Evolutionary conservation across 1,140 invertebrate genomes (phyloP).

Genomic region (Whitmania pigra): DNA sequence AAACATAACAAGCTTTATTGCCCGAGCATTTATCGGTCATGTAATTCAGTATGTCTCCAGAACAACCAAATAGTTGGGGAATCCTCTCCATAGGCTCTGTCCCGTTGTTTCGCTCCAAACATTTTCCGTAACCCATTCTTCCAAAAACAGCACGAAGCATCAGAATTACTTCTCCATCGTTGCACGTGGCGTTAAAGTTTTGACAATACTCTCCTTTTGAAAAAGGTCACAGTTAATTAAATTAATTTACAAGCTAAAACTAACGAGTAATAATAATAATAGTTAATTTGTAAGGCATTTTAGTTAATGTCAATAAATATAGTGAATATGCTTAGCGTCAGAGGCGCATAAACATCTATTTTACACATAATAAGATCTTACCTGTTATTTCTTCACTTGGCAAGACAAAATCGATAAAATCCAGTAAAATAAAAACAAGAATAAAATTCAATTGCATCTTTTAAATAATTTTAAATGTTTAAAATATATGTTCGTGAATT

Average conservation of each 20-base stretch:
- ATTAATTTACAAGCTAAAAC: background rate
- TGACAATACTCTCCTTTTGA: background rate
- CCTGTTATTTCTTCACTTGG: background rate
- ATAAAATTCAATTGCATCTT: too few species aligned
- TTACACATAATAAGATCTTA: background rate
- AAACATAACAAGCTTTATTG: background rate
- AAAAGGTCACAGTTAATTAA: too few species aligned
- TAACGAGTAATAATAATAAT: too few species aligned
- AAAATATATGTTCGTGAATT: too few species aligned
- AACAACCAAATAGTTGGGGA: background rate
- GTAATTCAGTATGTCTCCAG: background rate
- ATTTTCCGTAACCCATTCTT: conserved; percentile 17
- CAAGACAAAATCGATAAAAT: background rate
- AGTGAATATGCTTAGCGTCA: too few species aligned
- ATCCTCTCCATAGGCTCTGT: background rate
- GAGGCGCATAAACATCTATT: too few species aligned
- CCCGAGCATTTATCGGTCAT: background rate
- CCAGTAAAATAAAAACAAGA: background rate
- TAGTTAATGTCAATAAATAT: too few species aligned
- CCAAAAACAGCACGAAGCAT: conserved; percentile 18
- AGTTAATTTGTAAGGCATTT: too few species aligned
- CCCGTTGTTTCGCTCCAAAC: background rate
- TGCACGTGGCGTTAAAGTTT: conserved; percentile 15
- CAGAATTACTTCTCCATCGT: conserved; percentile 16
- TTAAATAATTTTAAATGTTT: too few species aligned